phyloP scores from a whole-genome alignment of 2,797 vertebrate species.

The Diglossa cyanea region DNA sequence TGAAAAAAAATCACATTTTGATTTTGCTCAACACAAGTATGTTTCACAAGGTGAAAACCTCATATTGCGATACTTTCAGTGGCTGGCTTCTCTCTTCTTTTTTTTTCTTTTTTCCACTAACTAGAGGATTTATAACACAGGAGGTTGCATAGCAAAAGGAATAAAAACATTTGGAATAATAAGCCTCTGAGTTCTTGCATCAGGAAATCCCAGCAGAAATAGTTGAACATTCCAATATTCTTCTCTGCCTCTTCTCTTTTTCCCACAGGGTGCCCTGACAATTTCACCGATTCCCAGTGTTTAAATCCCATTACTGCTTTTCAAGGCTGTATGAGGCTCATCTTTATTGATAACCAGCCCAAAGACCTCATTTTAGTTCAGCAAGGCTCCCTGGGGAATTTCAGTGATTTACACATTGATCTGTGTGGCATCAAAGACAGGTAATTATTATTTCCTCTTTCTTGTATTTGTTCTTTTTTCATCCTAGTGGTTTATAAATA shows the following conservation, averaged over 20 bases:
- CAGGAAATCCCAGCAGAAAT: slow-evolving; percentile 63
- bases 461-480: slow-evolving; percentile 51
- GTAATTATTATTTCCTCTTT: slow-evolving; percentile 80
- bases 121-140: slow-evolving; percentile 29
- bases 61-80: neutral
- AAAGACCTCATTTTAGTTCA: slow-evolving; percentile 89
- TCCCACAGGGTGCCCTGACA: slow-evolving; percentile 86
- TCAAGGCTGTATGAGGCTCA: slow-evolving; percentile 95
- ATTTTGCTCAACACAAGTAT: neutral
- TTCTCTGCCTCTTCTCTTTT: slow-evolving; percentile 59
- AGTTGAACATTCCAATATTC: slow-evolving; percentile 67
- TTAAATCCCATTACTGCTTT: slow-evolving; percentile 85
- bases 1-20: neutral
- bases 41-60: neutral
- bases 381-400: slow-evolving; percentile 90
- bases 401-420: slow-evolving; percentile 92
- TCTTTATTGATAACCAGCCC: slow-evolving; percentile 92
- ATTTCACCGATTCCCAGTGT: slow-evolving; percentile 80
- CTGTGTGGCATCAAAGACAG: slow-evolving; percentile 96
- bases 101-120: neutral
- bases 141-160: neutral
- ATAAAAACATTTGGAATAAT: slow-evolving; percentile 62
- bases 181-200: slow-evolving; percentile 50
- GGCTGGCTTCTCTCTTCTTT: neutral
- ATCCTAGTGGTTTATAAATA: slow-evolving; percentile 67